Percentiles rank a stretch among this genome's conserved stretches.
Conservation (phyloP, 1,140 invertebrate genomes). For the Drosophila ficusphila region DNA sequence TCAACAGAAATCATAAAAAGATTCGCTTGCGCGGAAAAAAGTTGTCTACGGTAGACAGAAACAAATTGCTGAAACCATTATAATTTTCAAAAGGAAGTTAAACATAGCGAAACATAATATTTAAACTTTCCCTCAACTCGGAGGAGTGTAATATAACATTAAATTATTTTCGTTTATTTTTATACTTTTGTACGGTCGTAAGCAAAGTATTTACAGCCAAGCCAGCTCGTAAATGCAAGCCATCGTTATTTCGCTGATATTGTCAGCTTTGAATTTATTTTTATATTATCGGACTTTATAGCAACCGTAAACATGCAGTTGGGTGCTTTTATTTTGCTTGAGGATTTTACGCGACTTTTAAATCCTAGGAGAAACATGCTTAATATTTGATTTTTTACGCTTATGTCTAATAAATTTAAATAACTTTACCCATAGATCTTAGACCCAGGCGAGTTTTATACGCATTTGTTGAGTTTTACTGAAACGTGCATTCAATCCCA, state of each 20-base stretch:
- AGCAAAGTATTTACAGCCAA: constrained; percentile 1
- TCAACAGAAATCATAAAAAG: too few relatives aligned
- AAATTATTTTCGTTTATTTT: constrained; percentile 8
- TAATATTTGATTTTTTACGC: constrained; percentile 14
- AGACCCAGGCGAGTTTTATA: background rate
- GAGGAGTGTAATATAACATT: background rate
- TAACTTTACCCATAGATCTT: constrained; percentile 9
- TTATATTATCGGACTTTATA: constrained; percentile 57
- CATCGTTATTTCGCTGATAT: constrained; percentile 11
- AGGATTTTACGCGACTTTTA: constrained; percentile 18
- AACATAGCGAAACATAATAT: too few relatives aligned
- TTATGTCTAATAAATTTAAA: constrained; percentile 38
- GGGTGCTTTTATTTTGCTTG: background rate
- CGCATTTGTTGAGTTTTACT: constrained; percentile 32
- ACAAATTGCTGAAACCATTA: too few relatives aligned
- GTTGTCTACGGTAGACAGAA: background rate
- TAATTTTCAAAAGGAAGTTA: too few relatives aligned
- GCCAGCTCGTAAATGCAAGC: constrained; percentile 30
- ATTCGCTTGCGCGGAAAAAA: too few relatives aligned
- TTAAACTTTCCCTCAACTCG: background rate
- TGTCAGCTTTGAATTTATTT: constrained; percentile 33
- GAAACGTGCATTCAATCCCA: constrained; percentile 48
- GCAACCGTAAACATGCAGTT: constrained; percentile 35
- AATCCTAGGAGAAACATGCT: constrained; percentile 7
- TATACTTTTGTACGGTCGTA: background rate